phyloP scores from a whole-genome alignment of 2,797 vertebrate genomes.

The Molothrus ater region DNA sequence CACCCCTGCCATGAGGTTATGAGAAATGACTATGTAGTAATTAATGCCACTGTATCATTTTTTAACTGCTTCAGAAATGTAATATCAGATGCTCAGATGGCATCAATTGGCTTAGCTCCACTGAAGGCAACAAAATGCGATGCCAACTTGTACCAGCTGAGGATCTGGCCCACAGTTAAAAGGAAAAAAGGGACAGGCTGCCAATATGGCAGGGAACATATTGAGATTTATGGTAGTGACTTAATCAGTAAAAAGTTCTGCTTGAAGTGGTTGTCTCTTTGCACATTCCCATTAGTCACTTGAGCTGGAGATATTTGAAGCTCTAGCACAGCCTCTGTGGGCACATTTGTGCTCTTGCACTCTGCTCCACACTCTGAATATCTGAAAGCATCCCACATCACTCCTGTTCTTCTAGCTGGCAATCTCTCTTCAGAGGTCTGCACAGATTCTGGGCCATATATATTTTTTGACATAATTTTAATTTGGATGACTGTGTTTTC shows the following conservation, averaged over 20 bases:
- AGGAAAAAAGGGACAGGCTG: conserved; percentile 49
- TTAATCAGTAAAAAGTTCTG: conserved; percentile 59
- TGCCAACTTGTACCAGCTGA: conserved; percentile 51
- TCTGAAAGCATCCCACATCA: neutral
- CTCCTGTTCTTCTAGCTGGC: neutral
- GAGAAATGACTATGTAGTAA: conserved; percentile 27
- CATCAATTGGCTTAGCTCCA: conserved; percentile 59
- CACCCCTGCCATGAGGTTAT: conserved; percentile 22
- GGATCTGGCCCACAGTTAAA: conserved; percentile 61
- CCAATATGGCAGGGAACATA: conserved; percentile 68
- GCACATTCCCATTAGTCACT: conserved; percentile 15
- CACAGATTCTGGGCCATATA: neutral
- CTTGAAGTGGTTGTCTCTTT: conserved; percentile 10
- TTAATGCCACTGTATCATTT: conserved; percentile 48
- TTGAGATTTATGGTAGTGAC: conserved; percentile 60
- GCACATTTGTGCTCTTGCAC: neutral
- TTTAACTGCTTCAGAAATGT: conserved; percentile 40
- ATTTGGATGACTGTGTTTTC: neutral
- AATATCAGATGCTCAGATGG: conserved; percentile 67
- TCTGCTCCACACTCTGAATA: neutral
- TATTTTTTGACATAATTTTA: neutral
- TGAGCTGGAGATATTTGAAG: neutral
- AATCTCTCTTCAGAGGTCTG: neutral
- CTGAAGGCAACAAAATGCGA: conserved; percentile 40
- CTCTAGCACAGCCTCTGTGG: neutral